Percentiles rank a stretch among this genome's conserved stretches.
Conservation (phyloP, 2,797 vertebrate genomes). For the Neosalanx taihuensis region DNA sequence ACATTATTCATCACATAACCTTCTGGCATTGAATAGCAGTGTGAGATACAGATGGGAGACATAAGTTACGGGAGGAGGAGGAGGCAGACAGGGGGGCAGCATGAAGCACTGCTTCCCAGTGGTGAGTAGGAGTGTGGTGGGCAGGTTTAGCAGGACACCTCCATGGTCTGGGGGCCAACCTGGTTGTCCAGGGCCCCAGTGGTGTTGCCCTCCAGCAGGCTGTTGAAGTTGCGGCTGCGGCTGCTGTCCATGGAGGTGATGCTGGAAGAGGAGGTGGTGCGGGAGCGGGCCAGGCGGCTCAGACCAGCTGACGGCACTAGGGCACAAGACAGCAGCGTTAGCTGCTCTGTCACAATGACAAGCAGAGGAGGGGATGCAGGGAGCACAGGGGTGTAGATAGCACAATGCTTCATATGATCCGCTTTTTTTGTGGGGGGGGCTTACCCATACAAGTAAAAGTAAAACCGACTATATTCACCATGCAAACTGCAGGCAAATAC, state of each 20-base stretch:
- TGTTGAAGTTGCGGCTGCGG: constrained; percentile 86
- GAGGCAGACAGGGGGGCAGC: constrained; percentile 18
- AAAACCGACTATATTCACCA: constrained; percentile 37
- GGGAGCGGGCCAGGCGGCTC: constrained; percentile 90
- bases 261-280: constrained; percentile 91
- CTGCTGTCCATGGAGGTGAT: constrained; percentile 86
- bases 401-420: too few relatives aligned
- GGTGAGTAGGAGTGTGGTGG: neutral
- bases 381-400: constrained; percentile 10
- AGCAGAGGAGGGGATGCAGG: constrained; percentile 13
- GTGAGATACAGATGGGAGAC: constrained; percentile 41
- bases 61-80: constrained; percentile 60
- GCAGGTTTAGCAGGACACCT: constrained; percentile 88
- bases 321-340: constrained; percentile 36
- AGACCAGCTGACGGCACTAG: constrained; percentile 90
- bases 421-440: too few relatives aligned
- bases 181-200: constrained; percentile 77
- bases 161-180: constrained; percentile 88
- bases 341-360: constrained; percentile 32
- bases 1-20: constrained; percentile 62
- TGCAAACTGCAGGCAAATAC: constrained; percentile 52
- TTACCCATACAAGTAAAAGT: constrained; percentile 12
- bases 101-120: constrained; percentile 1
- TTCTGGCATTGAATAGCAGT: constrained; percentile 45
- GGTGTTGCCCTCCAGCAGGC: constrained; percentile 78